Evolutionary conservation across 2,888 invertebrate species (phyloP), one percentile per base, ranked within the genome.

Genomic region (Diarsia rubi): DNA sequence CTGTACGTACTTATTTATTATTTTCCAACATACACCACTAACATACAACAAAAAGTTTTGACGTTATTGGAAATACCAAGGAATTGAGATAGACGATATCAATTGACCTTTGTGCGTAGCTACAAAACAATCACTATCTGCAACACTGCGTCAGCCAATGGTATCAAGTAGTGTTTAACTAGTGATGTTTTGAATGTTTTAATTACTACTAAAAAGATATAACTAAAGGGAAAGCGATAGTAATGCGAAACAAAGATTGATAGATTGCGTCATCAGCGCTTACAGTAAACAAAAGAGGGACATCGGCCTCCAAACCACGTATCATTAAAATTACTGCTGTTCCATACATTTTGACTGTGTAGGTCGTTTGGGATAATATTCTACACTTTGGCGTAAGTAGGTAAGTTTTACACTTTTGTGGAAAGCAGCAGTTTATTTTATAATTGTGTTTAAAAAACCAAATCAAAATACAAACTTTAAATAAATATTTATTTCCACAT

Each of bases 401-500:
- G n/a, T n/a, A n/a, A n/a, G n/a, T 31, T 31, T 4, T 52, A 12
- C 12, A 52, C 12, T 12, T 47, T n/a, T 52, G 11, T 4, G n/a
- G n/a, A n/a, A n/a, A n/a, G n/a, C 49, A 52, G 11, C 11, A 1
- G 3, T 49, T n/a, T n/a, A n/a, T n/a, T 21, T n/a, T 9, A 0
- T 9, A 49, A 49, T 49, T 49, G 49, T 49, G n/a, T 49, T 49
- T 21, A 24, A n/a, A 54, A 24, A 12, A 8, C 24, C 14, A 57
- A 57, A 27, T 27, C 24, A 57, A 14, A 47, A 59, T 44, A 52
- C 37, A 27, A 45, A 31, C 27, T 19, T 24, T 67, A n/a, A 74
- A 63, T 80, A 69, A 64, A 65, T 71, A 81, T 77, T 64, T 81
- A 60, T 78, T 75, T 81, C n/a, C 11, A 45, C 49, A 59, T 74